These are phyloP conservation scores for Penaeus monodon DNA, from an alignment of 2,888 invertebrate species.

Conservation along the genomic window DNA sequence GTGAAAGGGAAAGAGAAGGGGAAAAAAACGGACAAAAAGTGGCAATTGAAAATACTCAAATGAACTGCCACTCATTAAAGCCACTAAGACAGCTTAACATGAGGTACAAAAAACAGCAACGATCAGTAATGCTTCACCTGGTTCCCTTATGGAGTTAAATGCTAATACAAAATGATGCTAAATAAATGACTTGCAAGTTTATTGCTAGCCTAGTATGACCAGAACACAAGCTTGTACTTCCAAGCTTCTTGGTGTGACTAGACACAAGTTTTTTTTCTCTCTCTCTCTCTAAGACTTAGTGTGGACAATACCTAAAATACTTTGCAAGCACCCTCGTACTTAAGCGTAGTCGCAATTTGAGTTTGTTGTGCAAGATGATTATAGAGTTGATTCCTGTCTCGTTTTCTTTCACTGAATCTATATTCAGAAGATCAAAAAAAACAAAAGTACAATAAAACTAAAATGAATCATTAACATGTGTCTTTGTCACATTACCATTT, in stretches of 20 bases:
- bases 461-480: too few relatives aligned
- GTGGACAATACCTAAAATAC: neutral
- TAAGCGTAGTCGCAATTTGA: too few relatives aligned
- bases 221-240: slow-evolving; percentile 35
- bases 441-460: too few relatives aligned
- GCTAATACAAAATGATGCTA: slow-evolving; percentile 4
- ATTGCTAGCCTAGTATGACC: slow-evolving; percentile 35
- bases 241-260: slow-evolving; percentile 35
- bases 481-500: too few relatives aligned
- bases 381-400: too few relatives aligned
- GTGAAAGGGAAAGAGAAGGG: too few relatives aligned
- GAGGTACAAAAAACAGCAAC: neutral
- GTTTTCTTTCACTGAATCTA: too few relatives aligned
- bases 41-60: too few relatives aligned
- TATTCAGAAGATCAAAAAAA: too few relatives aligned
- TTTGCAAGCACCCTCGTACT: neutral
- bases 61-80: too few relatives aligned
- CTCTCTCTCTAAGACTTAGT: slow-evolving; percentile 3
- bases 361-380: too few relatives aligned
- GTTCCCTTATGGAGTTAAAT: slow-evolving; percentile 18
- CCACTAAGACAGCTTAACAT: neutral
- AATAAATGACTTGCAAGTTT: slow-evolving; percentile 12
- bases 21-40: too few relatives aligned
- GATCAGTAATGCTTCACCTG: slow-evolving; percentile 13
- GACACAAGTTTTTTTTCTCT: slow-evolving; percentile 23